Evolutionary conservation across 2,888 invertebrate species (phyloP).

Genomic region (Atherix ibis): DNA sequence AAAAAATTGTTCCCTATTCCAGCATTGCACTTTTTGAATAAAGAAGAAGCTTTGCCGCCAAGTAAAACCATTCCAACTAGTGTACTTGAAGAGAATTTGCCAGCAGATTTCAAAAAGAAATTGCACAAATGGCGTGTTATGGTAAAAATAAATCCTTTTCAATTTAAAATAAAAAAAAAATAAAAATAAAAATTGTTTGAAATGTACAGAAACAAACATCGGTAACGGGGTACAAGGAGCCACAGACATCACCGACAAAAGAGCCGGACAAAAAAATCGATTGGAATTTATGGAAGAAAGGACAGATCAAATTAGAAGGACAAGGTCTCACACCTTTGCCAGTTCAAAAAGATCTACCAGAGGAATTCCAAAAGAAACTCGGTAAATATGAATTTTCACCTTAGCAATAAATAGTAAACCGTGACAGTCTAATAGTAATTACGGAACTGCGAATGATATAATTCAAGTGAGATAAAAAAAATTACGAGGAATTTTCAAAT

Average conservation of each 20-base stretch:
- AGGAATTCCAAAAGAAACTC: slow-evolving; percentile 70
- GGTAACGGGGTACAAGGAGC: slow-evolving; percentile 12
- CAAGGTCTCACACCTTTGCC: slow-evolving; percentile 35
- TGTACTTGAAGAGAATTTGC: slow-evolving; percentile 47
- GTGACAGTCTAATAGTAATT: too few species aligned
- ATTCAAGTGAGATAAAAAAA: too few species aligned
- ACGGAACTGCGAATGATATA: too few species aligned
- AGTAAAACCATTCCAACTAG: slow-evolving; percentile 22
- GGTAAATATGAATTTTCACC: slow-evolving; percentile 28
- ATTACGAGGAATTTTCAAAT: too few species aligned
- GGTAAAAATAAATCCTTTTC: slow-evolving; percentile 7
- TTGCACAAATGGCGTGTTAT: slow-evolving; percentile 72
- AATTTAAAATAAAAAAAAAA: background rate
- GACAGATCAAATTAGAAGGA: slow-evolving; percentile 29
- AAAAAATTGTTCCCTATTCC: slow-evolving; percentile 4
- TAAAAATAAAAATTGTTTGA: background rate
- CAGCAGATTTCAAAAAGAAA: slow-evolving; percentile 68
- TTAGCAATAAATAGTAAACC: background rate
- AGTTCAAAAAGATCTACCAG: slow-evolving; percentile 52
- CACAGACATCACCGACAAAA: slow-evolving; percentile 19
- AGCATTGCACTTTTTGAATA: slow-evolving; percentile 16
- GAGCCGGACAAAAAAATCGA: slow-evolving; percentile 38
- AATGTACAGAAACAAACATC: slow-evolving; percentile 11
- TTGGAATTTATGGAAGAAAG: slow-evolving; percentile 45
- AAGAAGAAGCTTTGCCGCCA: slow-evolving; percentile 23